phyloP scores from a whole-genome alignment of 2,113 vertebrate species.

The Polyodon spathula region DNA sequence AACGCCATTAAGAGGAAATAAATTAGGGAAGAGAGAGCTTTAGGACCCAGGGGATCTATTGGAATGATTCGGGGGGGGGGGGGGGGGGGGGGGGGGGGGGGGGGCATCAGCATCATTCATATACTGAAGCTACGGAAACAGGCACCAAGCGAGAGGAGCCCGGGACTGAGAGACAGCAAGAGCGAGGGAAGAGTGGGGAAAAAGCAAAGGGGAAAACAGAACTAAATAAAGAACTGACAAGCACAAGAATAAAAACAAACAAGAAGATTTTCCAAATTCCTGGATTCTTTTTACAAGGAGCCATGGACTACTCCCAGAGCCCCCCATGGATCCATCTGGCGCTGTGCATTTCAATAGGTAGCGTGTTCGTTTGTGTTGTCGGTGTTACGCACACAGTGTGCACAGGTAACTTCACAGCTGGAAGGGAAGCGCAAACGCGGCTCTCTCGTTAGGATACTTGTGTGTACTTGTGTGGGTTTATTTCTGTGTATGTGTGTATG shows the following conservation, averaged over 20 bases:
- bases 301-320: conserved; percentile 46
- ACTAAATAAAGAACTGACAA: background rate
- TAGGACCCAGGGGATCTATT: conserved; percentile 17
- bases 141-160: too few species aligned
- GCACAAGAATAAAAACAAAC: conserved; percentile 2
- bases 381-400: too few species aligned
- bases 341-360: conserved; percentile 25
- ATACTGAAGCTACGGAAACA: too few species aligned
- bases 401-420: too few species aligned
- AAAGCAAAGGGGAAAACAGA: conserved; percentile 10
- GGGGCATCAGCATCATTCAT: conserved; percentile 51
- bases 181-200: conserved; percentile 33
- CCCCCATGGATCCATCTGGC: conserved; percentile 27
- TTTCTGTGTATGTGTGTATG: too few species aligned
- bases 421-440: too few species aligned
- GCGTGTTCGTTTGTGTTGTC: background rate
- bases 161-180: too few species aligned
- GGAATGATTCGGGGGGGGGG: too few species aligned
- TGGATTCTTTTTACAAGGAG: conserved; percentile 31
- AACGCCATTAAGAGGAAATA: too few species aligned
- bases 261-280: conserved; percentile 8
- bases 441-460: too few species aligned
- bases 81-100: too few species aligned
- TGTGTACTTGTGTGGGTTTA: too few species aligned
- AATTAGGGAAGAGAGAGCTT: conserved; percentile 12